Conservation (phyloP, 2,888 invertebrate genomes). For the Petrophora chlorosata region DNA sequence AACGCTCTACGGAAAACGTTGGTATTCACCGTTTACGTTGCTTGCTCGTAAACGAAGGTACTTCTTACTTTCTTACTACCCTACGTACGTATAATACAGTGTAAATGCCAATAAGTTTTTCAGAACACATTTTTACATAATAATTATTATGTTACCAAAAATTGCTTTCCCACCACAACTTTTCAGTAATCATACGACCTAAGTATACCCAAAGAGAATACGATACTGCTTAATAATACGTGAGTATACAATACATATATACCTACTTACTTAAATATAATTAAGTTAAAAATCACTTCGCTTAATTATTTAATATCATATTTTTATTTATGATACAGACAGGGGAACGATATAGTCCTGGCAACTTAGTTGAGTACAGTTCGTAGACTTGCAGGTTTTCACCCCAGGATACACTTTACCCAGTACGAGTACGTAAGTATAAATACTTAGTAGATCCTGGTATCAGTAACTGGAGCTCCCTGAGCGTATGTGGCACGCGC, state of each 20-base stretch:
- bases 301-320: no score
- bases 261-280: no score
- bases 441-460: conserved; percentile 13
- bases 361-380: no score
- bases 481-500: conserved; percentile 60
- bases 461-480: conserved; percentile 24
- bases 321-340: no score
- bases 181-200: no score
- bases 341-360: no score
- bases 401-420: neutral
- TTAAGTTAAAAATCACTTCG: no score
- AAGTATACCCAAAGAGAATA: no score
- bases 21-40: conserved; percentile 1
- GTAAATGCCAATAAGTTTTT: neutral
- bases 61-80: neutral
- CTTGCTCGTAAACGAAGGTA: conserved; percentile 8
- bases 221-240: no score
- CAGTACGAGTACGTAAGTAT: no score
- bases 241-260: no score
- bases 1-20: conserved; percentile 22
- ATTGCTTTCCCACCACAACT: no score
- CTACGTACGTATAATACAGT: neutral
- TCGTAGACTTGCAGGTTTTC: neutral
- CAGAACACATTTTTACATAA: neutral
- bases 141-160: neutral